phyloP scores from a whole-genome alignment of 1,140 invertebrate species.

The Pentalonia nigronervosa region DNA sequence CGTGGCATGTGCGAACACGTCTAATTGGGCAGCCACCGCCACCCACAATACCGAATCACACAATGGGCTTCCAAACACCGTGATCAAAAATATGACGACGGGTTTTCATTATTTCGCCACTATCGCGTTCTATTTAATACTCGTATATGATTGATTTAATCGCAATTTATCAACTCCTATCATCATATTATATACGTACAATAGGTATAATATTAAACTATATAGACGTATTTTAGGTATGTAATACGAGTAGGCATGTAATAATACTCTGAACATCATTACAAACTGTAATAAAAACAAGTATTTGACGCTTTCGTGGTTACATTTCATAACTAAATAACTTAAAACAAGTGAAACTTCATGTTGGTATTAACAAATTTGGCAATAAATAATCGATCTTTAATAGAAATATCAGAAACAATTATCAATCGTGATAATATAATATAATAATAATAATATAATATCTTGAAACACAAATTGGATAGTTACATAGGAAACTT shows the following conservation, averaged over 20 bases:
- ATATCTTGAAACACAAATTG: neutral
- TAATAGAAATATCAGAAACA: neutral
- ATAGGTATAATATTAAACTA: neutral
- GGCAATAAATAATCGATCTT: neutral
- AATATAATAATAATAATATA: too few relatives aligned
- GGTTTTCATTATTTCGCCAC: slow-evolving; percentile 1
- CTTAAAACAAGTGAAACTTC: neutral
- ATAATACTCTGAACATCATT: too few relatives aligned
- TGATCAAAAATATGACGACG: neutral
- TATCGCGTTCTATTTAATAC: slow-evolving; percentile 1
- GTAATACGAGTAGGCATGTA: neutral
- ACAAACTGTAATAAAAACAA: neutral
- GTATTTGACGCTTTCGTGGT: neutral
- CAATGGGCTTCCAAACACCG: neutral
- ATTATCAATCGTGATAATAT: neutral
- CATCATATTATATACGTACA: neutral
- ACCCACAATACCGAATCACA: neutral
- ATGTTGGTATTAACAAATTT: neutral
- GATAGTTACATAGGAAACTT: neutral
- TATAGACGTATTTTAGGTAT: too few relatives aligned
- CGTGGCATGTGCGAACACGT: slow-evolving; percentile 50
- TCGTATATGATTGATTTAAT: slow-evolving; percentile 48
- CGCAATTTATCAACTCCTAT: neutral
- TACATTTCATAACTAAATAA: neutral
- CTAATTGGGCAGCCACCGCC: slow-evolving; percentile 39